Percentiles rank a stretch among this genome's conserved stretches.
phyloP scores from a whole-genome alignment of 2,888 invertebrate genomes.

The Acanthosepion esculentum region DNA sequence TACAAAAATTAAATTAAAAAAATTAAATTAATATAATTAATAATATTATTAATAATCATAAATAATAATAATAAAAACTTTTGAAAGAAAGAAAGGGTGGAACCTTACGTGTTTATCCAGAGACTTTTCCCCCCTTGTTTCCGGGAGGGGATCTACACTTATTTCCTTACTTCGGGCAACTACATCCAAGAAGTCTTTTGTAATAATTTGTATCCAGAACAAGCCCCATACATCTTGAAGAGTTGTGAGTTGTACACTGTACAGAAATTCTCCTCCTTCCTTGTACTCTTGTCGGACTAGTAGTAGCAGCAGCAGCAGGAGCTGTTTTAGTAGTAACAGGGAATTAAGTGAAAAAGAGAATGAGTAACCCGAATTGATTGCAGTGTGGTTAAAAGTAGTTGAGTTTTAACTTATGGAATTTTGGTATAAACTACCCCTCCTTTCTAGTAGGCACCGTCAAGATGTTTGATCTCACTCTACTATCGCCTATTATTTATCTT shows the following conservation, averaged over 20 bases:
- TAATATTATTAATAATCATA: no score
- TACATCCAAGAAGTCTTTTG: constrained; percentile 20
- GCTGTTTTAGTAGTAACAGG: not conserved
- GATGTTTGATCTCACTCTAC: constrained; percentile 20
- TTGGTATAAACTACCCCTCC: constrained; percentile 33
- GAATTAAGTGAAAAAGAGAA: no score
- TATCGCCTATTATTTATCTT: not conserved
- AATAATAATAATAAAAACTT: not conserved
- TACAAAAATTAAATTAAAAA: not conserved
- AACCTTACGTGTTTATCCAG: constrained; percentile 23
- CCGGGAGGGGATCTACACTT: not conserved
- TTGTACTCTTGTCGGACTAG: not conserved
- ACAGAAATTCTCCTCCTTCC: not conserved
- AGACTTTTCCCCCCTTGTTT: not conserved
- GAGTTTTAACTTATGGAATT: constrained; percentile 20
- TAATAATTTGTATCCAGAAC: constrained; percentile 33
- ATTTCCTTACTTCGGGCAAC: constrained; percentile 21
- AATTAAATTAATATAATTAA: not conserved
- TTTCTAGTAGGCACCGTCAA: not conserved
- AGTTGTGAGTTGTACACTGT: constrained; percentile 33
- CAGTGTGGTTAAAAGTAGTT: no score
- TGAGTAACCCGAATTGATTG: no score
- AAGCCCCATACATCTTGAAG: constrained; percentile 33
- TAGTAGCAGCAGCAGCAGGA: constrained; percentile 33
- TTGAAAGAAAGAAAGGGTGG: not conserved